Evolutionary conservation across 2,888 invertebrate genomes (phyloP).

Genomic region (Philonicus albiceps): DNA sequence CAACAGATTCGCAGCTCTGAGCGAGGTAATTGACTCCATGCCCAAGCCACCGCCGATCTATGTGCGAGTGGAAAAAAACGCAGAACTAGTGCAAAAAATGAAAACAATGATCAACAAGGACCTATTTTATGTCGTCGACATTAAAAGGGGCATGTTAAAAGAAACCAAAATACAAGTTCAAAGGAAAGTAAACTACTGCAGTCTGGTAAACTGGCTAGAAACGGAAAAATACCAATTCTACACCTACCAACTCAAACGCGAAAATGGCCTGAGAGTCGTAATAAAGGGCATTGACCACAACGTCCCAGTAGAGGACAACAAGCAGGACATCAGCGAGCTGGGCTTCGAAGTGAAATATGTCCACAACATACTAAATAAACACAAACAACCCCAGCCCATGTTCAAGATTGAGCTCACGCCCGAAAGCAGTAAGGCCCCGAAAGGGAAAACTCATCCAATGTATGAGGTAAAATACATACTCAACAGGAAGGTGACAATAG

Average conservation of each 20-base stretch:
- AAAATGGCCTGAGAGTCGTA: not conserved
- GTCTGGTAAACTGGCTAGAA: not conserved
- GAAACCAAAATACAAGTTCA: not conserved
- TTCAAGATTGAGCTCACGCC: not conserved
- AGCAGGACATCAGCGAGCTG: not conserved
- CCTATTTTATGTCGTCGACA: not conserved
- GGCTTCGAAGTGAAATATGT: not conserved
- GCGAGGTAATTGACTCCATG: too few species aligned
- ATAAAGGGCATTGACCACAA: not conserved
- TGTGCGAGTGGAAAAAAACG: not conserved
- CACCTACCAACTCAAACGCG: not conserved
- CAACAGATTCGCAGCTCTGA: too few species aligned
- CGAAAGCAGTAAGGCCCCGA: not conserved
- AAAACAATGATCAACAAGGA: not conserved
- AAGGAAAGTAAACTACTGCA: not conserved
- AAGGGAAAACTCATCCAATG: not conserved
- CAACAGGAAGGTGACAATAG: not conserved
- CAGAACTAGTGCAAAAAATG: not conserved
- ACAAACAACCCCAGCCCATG: not conserved
- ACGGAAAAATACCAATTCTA: not conserved
- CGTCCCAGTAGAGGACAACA: not conserved
- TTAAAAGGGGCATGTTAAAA: not conserved
- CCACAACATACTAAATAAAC: not conserved
- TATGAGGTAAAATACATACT: not conserved
- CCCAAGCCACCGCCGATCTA: too few species aligned